A percentile compares a stretch with the other conserved stretches of the same genome.
Conservation (phyloP, 2,888 invertebrate species). For the Sarcophaga caerulescens region DNA sequence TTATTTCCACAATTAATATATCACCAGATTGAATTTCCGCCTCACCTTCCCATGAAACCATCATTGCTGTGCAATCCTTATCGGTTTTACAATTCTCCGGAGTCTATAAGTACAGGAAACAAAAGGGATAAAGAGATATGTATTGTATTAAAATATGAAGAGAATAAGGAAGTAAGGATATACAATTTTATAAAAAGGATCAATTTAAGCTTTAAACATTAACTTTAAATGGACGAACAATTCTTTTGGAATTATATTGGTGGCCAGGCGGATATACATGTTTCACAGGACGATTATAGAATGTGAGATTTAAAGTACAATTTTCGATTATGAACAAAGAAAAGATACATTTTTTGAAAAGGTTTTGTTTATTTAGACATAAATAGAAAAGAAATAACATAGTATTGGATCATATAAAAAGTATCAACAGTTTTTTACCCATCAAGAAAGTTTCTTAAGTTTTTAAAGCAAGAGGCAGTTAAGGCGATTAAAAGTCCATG, state of each 20-base stretch:
- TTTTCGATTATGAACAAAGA: background rate
- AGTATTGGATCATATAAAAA: background rate
- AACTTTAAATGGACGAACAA: background rate
- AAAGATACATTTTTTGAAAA: background rate
- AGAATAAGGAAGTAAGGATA: background rate
- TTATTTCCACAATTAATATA: constrained; percentile 87
- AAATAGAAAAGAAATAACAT: background rate
- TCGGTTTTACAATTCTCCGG: constrained; percentile 80
- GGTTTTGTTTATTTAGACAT: background rate
- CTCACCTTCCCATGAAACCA: constrained; percentile 86
- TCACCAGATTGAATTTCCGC: constrained; percentile 88
- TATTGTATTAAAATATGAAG: constrained; percentile 26
- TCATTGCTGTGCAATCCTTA: constrained; percentile 83
- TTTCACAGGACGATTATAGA: too few species aligned
- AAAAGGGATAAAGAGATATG: constrained; percentile 51
- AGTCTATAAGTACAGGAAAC: constrained; percentile 73
- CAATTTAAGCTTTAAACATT: background rate
- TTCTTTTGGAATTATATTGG: background rate
- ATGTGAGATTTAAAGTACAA: background rate
- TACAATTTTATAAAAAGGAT: background rate
- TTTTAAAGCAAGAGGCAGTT: too few species aligned
- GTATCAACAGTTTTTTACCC: too few species aligned
- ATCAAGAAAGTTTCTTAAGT: too few species aligned
- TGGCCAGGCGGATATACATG: too few species aligned
- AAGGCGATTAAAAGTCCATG: too few species aligned